Base-by-base conservation (phyloP, 2,113 vertebrate genomes). In the Camelus dromedarius region DNA sequence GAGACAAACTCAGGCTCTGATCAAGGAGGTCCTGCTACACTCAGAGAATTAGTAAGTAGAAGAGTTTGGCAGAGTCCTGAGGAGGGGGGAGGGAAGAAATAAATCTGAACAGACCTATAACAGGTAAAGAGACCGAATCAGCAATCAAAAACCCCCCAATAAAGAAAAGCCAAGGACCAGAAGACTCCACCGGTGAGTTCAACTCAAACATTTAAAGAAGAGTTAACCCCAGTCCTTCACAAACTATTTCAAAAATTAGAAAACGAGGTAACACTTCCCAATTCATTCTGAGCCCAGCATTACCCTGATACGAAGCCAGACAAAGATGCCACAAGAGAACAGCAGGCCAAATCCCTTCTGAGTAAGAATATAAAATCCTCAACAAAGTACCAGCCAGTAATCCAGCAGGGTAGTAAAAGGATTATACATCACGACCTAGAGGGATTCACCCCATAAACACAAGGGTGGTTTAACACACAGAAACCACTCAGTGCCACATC, bases 181-280 rank as follows among this genome's bases (percentile, higher is more conserved):
- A 75, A 75, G 19, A 88, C 38, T 48, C 48, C 85, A 88, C 8
- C 24, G 30, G 69, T 48, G 15, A 58, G 28, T 69, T 58, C 54
- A 26, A 70, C 77, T 42, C 38, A 70, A 46, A 69, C n/a, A 62
- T 73, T 52, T 58, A 50, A 75, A 84, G 46, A 54, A 79, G 19
- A 50, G 38, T 91, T 56, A 91, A 67, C 20, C 28, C 14, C 19
- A 46, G 56, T 18, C n/a, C 20, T 69, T 80, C 48, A 38, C 5
- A 91, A 91, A 80, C 28, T 69, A 13, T 91, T 91, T 64, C 62
- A 80, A 56, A 91, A 24, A 69, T 91, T 46, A 91, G 62, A 80
- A 80, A 90, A 79, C 18, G 13, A 91, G 3, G 19, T 24, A 91
- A 46, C 26, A 80, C 20, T 80, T 42, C 28, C 62, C 64, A 13